Percentiles rank a stretch among this genome's conserved stretches.
These are phyloP conservation scores for Cosmia trapezina DNA, from an alignment of 2,888 invertebrate species.

Conservation along the genomic window DNA sequence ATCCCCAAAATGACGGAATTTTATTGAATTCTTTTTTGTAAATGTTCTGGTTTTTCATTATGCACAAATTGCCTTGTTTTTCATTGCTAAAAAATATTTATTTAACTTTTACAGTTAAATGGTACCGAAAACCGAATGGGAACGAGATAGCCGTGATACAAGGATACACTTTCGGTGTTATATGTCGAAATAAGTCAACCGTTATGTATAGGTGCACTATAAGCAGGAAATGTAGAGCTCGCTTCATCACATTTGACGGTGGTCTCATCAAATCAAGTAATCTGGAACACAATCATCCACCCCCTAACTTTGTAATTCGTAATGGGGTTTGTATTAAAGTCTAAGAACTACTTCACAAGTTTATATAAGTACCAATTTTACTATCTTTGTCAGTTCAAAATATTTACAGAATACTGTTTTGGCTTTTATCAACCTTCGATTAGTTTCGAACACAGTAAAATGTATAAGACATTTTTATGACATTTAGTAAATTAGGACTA, in stretches of 20 bases:
- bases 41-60: neutral
- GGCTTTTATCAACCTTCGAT: neutral
- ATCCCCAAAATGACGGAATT: neutral
- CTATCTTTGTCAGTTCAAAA: neutral
- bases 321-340: neutral
- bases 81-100: neutral
- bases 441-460: neutral
- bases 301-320: slow-evolving; percentile 1
- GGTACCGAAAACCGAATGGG: slow-evolving; percentile 57
- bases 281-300: slow-evolving; percentile 21
- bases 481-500: neutral
- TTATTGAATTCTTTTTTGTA: neutral
- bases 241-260: slow-evolving; percentile 13
- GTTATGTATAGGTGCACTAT: slow-evolving; percentile 21
- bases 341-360: neutral
- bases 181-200: slow-evolving; percentile 1
- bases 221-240: slow-evolving; percentile 19
- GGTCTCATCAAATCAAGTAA: neutral
- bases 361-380: neutral
- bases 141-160: slow-evolving; percentile 67
- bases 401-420: neutral
- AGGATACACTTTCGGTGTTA: slow-evolving; percentile 70
- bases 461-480: neutral
- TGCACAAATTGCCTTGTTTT: neutral
- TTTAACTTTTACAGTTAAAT: neutral